phyloP scores from a whole-genome alignment of 2,113 vertebrate genomes.

The Aptenodytes forsteri region DNA sequence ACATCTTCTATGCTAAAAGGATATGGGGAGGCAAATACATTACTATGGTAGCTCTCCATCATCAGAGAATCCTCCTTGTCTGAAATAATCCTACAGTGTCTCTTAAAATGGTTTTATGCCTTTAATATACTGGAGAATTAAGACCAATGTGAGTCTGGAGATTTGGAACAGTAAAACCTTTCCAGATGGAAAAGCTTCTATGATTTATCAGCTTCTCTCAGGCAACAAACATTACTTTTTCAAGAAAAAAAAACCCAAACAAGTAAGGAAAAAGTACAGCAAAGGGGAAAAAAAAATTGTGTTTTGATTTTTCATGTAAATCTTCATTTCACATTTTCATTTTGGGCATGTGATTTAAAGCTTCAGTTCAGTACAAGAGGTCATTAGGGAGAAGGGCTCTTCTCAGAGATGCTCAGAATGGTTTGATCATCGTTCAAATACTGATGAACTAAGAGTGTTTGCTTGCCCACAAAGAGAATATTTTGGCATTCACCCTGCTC shows the following conservation, averaged over 20 bases:
- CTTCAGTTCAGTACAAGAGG: neutral
- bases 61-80: neutral
- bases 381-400: neutral
- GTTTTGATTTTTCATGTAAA: neutral
- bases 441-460: neutral
- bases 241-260: neutral
- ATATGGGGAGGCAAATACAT: neutral
- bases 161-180: constrained; percentile 3
- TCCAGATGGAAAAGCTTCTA: neutral
- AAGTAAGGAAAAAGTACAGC: neutral
- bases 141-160: neutral
- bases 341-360: neutral
- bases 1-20: neutral
- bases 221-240: neutral
- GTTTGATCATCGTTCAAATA: constrained; percentile 8
- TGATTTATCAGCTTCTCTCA: neutral
- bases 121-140: constrained; percentile 9
- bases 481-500: neutral
- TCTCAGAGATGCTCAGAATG: neutral
- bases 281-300: neutral
- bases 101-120: neutral
- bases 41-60: neutral
- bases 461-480: neutral
- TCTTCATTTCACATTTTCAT: neutral
- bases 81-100: neutral